These are phyloP conservation scores for Sipha flava DNA, from an alignment of 1,140 invertebrate genomes.

Conservation along the genomic window DNA sequence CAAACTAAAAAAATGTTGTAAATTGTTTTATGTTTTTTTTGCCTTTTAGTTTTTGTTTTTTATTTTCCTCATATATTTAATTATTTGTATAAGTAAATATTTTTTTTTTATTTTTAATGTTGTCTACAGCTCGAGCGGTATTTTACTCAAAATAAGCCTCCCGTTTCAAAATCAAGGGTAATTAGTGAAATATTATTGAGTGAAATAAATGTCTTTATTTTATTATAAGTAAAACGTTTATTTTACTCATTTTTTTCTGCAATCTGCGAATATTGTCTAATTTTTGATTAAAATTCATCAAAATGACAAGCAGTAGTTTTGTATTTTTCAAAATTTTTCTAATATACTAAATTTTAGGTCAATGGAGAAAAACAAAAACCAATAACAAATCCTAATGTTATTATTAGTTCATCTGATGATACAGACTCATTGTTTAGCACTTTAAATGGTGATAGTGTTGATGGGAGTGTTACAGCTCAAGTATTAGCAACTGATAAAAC, in stretches of 20 bases:
- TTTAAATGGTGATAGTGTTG: slow-evolving; percentile 9
- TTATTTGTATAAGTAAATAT: slow-evolving; percentile 28
- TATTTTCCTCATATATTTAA: not conserved
- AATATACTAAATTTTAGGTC: not conserved
- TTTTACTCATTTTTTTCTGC: slow-evolving; percentile 9
- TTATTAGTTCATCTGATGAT: slow-evolving; percentile 14
- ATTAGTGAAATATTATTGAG: slow-evolving; percentile 35
- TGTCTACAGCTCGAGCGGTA: slow-evolving; percentile 73
- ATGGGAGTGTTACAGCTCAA: not conserved
- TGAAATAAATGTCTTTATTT: slow-evolving; percentile 14
- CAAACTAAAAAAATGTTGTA: too few species aligned
- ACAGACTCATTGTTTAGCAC: slow-evolving; percentile 23
- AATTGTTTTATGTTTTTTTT: not conserved
- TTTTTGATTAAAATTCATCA: not conserved
- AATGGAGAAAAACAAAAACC: slow-evolving; percentile 26
- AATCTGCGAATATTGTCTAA: slow-evolving; percentile 1
- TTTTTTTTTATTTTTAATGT: slow-evolving; percentile 40
- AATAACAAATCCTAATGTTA: not conserved
- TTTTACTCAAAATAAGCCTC: slow-evolving; percentile 83
- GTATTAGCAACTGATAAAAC: not conserved
- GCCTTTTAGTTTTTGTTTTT: not conserved
- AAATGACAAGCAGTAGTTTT: not conserved
- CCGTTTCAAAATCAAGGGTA: slow-evolving; percentile 59
- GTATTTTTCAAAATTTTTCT: not conserved
- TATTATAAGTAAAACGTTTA: not conserved